These are phyloP conservation scores for Lophura nycthemera DNA, from an alignment of 2,113 vertebrate genomes.

Conservation along the genomic window DNA sequence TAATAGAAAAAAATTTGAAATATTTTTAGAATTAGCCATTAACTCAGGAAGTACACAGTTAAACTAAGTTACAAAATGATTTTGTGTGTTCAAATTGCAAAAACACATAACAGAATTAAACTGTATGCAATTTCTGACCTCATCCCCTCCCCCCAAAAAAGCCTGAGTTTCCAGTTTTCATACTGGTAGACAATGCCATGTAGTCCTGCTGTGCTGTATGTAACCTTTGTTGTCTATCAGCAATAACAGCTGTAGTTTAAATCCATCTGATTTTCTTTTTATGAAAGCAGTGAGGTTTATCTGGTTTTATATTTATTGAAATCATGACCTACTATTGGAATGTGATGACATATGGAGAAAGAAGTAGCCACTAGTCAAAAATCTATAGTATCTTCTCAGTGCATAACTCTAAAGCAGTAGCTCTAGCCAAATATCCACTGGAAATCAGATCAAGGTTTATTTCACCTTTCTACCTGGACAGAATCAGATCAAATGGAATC, in stretches of 20 bases:
- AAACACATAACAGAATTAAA: not conserved
- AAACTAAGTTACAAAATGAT: constrained; percentile 43
- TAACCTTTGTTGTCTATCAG: not conserved
- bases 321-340: not conserved
- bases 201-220: not conserved
- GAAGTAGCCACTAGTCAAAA: not conserved
- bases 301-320: not conserved
- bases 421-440: not conserved
- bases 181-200: not conserved
- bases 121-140: constrained; percentile 16
- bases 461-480: constrained; percentile 5
- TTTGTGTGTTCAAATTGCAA: constrained; percentile 14
- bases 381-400: not conserved
- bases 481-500: not conserved
- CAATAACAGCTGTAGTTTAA: not conserved
- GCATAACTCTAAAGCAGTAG: not conserved
- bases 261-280: not conserved
- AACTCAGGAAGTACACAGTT: constrained; percentile 52
- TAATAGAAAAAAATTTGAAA: not conserved
- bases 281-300: not conserved
- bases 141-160: not conserved
- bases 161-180: not conserved
- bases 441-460: not conserved
- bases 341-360: not conserved
- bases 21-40: constrained; percentile 67